These are phyloP conservation scores for Thalassophryne amazonica DNA, from an alignment of 2,797 vertebrate genomes.

Conservation along the genomic window DNA sequence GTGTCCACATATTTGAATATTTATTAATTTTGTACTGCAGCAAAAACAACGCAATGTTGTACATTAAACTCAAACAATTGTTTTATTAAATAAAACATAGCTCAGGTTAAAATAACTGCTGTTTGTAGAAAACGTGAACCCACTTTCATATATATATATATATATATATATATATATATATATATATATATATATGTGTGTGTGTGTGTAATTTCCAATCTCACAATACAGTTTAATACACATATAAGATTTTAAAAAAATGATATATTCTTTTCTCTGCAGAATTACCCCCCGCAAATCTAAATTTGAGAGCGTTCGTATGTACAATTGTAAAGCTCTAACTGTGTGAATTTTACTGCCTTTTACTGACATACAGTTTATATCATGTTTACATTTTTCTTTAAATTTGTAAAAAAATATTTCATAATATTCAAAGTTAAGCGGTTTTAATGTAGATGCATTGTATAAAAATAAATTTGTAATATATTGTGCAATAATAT, in stretches of 20 bases:
- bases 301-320: neutral
- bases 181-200: no score
- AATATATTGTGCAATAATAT: neutral
- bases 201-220: no score
- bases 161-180: no score
- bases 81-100: no score
- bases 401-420: no score
- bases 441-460: neutral
- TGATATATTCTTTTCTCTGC: neutral
- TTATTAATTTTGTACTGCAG: constrained; percentile 40
- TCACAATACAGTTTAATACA: no score
- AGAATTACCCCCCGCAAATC: neutral
- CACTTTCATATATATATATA: no score
- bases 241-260: neutral
- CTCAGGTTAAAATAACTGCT: no score
- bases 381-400: neutral
- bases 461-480: neutral
- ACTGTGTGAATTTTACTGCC: neutral
- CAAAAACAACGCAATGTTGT: neutral
- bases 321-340: neutral
- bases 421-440: no score
- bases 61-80: no score
- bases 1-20: constrained; percentile 38
- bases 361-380: neutral
- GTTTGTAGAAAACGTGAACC: no score